Base-by-base conservation (phyloP, 1,140 invertebrate species). In the Lepidurus packardi region DNA sequence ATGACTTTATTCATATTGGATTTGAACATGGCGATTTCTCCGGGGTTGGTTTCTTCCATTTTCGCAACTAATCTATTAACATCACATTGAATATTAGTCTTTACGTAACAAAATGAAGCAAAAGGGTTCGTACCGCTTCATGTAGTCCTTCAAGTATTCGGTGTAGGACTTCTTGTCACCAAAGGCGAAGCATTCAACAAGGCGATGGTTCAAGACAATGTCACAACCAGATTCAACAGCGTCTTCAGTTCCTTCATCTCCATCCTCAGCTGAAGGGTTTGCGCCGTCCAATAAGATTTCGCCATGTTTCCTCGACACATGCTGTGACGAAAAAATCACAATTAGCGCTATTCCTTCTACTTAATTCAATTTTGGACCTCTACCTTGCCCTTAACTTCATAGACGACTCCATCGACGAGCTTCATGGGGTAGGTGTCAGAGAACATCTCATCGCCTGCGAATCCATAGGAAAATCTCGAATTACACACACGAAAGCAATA, bases 351-450 rank as follows among this genome's bases (percentile, higher is more conserved):
- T 13, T 21, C 16, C 53, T 65, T 65, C 16, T 1, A 6, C 9
- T 24, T 24, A 76, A 41, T 25, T 75, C 34, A 25, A 34, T 34
- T 34, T 34, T 34, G 43, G 43, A 73, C 21, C 44, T 81, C 85
- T 85, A 91, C 90, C 86, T 90, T 95, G 82, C 95, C 96, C 84
- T 94, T 93, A 43, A 98, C 96, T 90, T 98, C 96, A 83, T 97
- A 98, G 53, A 98, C 84, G 42, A 96, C 94, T 85, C 96, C 93
- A 84, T 98, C 95, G 13, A 98, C 88, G 75, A 98, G 86, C 85
- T 97, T 96, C 79, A 97, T 91, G 87, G 93, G 97, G 85, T 95
- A 97, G n/a, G 94, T 93, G 86, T 98, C 97, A 47, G 96, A 96
- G 88, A 97, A 97, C 92, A 98, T 95, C 87, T 98, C 97, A 86